Percentiles rank a stretch among this genome's conserved stretches.
Conservation (phyloP, 2,113 vertebrate species). For the Gobiocypris rarus region DNA sequence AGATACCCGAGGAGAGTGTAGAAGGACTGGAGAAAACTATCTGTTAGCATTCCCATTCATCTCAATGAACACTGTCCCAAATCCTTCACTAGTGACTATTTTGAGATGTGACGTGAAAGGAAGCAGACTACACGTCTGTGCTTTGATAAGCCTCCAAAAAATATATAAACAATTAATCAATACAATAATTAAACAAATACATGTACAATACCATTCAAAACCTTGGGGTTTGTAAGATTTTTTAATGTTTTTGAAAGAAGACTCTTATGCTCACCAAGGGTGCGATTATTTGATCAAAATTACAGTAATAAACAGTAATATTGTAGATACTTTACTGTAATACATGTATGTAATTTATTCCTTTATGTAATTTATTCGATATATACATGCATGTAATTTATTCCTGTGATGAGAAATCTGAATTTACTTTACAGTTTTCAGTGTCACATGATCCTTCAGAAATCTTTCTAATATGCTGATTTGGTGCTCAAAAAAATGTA, state of each 20-base stretch:
- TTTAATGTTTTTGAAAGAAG: background rate
- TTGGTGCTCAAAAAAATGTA: background rate
- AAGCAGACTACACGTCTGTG: background rate
- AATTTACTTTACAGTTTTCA: background rate
- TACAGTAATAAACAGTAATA: background rate
- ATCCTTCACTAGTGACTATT: background rate
- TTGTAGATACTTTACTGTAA: background rate
- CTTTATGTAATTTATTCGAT: no score
- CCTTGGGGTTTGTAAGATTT: background rate
- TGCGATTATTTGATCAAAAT: background rate
- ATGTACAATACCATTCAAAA: no score
- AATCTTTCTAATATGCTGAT: background rate
- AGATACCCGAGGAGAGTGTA: background rate
- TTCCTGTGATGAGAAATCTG: no score
- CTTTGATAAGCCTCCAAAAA: no score
- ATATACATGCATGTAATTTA: no score
- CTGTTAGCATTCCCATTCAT: background rate
- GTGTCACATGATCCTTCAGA: background rate
- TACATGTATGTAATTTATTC: no score
- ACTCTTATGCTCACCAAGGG: background rate
- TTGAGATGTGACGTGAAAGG: background rate
- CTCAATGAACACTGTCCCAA: background rate
- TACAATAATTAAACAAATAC: no score
- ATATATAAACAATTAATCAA: no score
- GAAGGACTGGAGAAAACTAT: background rate